A percentile compares a stretch with the other conserved stretches of the same genome.
These are phyloP conservation scores for Dipus sagitta DNA, from an alignment of 2,797 vertebrate genomes.

Conservation along the genomic window DNA sequence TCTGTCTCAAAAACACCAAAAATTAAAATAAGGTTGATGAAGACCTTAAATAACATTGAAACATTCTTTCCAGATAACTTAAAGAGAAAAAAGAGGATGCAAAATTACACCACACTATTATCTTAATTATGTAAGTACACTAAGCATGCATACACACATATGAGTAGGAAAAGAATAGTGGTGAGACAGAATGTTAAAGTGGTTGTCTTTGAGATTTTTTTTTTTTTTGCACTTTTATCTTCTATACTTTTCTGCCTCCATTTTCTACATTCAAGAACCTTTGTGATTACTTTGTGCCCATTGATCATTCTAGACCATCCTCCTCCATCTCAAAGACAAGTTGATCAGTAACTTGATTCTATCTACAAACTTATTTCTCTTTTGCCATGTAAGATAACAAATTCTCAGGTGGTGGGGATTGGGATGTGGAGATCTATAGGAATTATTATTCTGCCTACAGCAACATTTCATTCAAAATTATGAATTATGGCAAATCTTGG, in stretches of 20 bases:
- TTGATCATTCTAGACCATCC: not conserved
- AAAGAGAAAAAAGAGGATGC: conserved; percentile 1
- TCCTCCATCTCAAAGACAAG: not conserved
- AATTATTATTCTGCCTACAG: not conserved
- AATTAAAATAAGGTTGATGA: conserved; percentile 19
- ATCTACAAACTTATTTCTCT: conserved; percentile 21
- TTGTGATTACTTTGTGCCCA: not conserved
- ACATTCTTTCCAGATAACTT: conserved; percentile 36
- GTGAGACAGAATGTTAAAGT: not conserved
- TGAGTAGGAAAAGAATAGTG: not conserved
- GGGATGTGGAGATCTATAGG: not conserved
- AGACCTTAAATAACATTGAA: conserved; percentile 23
- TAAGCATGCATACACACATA: not conserved
- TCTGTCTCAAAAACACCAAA: not conserved
- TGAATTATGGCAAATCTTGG: not conserved
- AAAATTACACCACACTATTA: not conserved
- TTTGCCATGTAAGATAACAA: conserved; percentile 35
- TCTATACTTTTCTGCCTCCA: not conserved
- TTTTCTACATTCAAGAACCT: not conserved
- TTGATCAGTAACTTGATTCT: conserved; percentile 18
- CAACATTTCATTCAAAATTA: not conserved
- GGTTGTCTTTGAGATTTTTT: not conserved
- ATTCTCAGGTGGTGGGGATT: not conserved
- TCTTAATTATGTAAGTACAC: conserved; percentile 44
- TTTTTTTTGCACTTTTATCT: not conserved